Evolutionary conservation across 2,113 vertebrate species (phyloP), one percentile per base, ranked within the genome.

Genomic region (Hyperopisus bebe): DNA sequence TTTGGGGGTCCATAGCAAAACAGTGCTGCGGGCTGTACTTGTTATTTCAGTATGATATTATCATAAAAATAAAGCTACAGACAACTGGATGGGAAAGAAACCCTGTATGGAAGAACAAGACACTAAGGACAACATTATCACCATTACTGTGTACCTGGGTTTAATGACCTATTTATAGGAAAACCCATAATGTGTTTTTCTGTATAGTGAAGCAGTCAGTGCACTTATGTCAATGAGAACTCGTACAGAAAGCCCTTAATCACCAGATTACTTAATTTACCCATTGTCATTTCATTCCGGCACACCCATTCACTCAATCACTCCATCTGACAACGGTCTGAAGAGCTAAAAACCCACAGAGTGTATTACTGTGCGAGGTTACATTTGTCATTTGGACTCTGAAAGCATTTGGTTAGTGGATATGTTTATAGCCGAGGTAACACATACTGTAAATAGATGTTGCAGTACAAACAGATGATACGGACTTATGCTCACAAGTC

Each of bases 361-460:
- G 5, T 50, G 27, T 27, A 86, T 51, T 86, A 51, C 24, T 35
- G 47, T 1, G 8, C 0, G 27, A 19, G 88, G 50, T 51, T 39
- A 80, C 47, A 82, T 89, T 46, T 88, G 42, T 66, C 47, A 44
- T 70, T 44, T 86, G n/a, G 53, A 44, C 48, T 17, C 89, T 31
- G 89, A 62, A 53, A 62, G 55, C 42, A 80, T n/a, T 55, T 11
- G 47, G 80, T 7, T 2, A 27, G 42, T 44, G 42, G 27, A 88
- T 86, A 7, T 39, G 24, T 47, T 62, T 24, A 87, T 90, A 83
- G 50, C 87, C 87, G 83, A 85, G 80, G 90, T 47, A 90, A 90
- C 82, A 87, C 39, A 42, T 80, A 7, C 47, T 31, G 58, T 62
- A 44, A 62, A 70, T 5, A n/a, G 27, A 19, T n/a, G 17, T 13